phyloP scores from a whole-genome alignment of 2,797 vertebrate species.

The Lepus oiostolus region DNA sequence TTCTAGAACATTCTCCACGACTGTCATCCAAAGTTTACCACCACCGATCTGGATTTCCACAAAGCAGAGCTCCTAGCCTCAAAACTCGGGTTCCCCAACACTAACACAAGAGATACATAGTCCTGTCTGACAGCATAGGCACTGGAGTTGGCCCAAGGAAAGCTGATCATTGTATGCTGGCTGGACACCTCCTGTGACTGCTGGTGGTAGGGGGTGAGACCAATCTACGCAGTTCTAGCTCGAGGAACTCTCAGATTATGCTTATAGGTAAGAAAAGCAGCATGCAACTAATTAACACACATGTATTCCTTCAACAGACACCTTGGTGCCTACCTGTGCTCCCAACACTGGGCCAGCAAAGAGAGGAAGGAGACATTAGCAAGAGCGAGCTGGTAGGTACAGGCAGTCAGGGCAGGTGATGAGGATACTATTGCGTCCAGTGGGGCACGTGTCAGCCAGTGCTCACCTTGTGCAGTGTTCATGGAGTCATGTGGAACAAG shows the following conservation, averaged over 20 bases:
- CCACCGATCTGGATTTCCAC: neutral
- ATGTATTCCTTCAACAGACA: neutral
- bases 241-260: neutral
- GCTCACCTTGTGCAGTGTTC: neutral
- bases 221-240: neutral
- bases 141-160: neutral
- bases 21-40: neutral
- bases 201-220: neutral
- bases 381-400: neutral
- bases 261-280: neutral
- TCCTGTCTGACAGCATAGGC: accelerated
- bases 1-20: neutral
- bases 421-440: too few species aligned
- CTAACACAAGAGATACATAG: neutral
- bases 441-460: neutral
- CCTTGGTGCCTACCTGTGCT: neutral
- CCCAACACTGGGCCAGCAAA: neutral
- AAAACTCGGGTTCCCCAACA: neutral
- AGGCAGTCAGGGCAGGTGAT: accelerated
- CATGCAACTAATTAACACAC: neutral
- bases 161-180: neutral
- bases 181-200: neutral
- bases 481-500: neutral
- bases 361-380: neutral
- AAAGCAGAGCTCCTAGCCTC: neutral